Evolutionary conservation across 2,113 vertebrate species (phyloP).

Genomic region (Eulemur macaco): DNA sequence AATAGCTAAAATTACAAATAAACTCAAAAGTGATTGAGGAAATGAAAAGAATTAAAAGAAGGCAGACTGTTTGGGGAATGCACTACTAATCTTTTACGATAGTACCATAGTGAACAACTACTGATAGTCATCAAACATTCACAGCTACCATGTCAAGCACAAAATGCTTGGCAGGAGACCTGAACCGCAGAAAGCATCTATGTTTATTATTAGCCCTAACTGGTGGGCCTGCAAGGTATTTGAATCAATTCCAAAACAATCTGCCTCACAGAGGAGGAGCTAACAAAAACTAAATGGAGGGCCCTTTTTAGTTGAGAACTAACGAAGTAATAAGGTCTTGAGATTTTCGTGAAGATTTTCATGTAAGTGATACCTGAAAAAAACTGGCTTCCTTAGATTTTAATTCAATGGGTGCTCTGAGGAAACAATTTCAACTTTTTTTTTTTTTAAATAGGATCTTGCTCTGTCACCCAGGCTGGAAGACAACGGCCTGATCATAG

Average conservation of each 20-base stretch:
- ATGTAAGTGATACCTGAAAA: not conserved
- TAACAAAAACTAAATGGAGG: not conserved
- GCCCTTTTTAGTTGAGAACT: not conserved
- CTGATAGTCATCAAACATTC: not conserved
- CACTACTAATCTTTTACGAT: not conserved
- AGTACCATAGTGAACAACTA: not conserved
- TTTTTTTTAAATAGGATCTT: no score
- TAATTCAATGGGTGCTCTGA: not conserved
- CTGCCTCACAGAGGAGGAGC: not conserved
- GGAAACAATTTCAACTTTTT: not conserved
- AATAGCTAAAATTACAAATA: slow-evolving; percentile 53
- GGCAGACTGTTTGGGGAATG: not conserved
- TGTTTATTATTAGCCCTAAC: not conserved
- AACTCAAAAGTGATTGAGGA: slow-evolving; percentile 24
- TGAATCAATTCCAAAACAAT: not conserved
- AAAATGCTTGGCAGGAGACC: not conserved
- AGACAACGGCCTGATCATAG: no score
- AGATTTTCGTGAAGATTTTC: not conserved
- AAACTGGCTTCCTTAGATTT: not conserved
- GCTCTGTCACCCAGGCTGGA: no score
- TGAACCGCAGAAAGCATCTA: not conserved
- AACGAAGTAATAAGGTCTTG: not conserved
- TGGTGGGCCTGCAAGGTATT: not conserved
- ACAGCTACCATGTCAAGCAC: not conserved
- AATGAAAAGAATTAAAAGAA: not conserved